phyloP scores from a whole-genome alignment of 2,797 vertebrate genomes.

The Xyrichtys novacula region DNA sequence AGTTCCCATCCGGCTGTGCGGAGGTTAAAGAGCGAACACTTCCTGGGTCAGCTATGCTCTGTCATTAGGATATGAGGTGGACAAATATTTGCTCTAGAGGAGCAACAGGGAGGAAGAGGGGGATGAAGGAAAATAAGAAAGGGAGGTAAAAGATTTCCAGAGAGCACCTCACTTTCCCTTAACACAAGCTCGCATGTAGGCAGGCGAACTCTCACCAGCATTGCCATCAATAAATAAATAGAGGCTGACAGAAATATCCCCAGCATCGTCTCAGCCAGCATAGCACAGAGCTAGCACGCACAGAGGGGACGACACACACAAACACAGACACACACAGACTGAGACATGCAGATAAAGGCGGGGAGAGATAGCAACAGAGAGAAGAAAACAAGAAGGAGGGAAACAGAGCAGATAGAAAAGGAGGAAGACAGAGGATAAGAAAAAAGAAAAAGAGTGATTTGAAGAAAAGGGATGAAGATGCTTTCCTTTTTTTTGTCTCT shows the following conservation, averaged over 20 bases:
- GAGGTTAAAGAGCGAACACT: constrained; percentile 66
- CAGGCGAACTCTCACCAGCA: constrained; percentile 79
- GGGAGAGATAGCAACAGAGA: constrained; percentile 48
- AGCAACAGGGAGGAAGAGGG: constrained; percentile 18
- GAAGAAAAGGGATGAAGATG: constrained; percentile 43
- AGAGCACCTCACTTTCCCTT: constrained; percentile 65
- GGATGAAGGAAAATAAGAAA: constrained; percentile 31
- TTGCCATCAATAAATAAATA: constrained; percentile 85
- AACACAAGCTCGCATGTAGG: constrained; percentile 69
- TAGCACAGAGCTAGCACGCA: constrained; percentile 67
- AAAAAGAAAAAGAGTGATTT: constrained; percentile 20
- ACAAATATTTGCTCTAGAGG: constrained; percentile 70
- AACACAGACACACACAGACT: constrained; percentile 31
- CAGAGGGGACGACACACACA: constrained; percentile 49
- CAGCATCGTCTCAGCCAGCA: constrained; percentile 63
- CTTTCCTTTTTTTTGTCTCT: constrained; percentile 48
- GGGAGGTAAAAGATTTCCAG: constrained; percentile 44
- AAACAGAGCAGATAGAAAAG: constrained; percentile 49
- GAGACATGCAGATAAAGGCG: constrained; percentile 59
- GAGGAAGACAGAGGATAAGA: constrained; percentile 27
- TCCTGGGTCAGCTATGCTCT: constrained; percentile 51
- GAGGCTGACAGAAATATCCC: constrained; percentile 84
- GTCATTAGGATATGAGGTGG: constrained; percentile 53
- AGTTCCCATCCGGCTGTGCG: constrained; percentile 27
- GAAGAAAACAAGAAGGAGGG: constrained; percentile 45